Conservation (phyloP, 64 coral and sea anemone species). For the Stylophora pistillata region DNA sequence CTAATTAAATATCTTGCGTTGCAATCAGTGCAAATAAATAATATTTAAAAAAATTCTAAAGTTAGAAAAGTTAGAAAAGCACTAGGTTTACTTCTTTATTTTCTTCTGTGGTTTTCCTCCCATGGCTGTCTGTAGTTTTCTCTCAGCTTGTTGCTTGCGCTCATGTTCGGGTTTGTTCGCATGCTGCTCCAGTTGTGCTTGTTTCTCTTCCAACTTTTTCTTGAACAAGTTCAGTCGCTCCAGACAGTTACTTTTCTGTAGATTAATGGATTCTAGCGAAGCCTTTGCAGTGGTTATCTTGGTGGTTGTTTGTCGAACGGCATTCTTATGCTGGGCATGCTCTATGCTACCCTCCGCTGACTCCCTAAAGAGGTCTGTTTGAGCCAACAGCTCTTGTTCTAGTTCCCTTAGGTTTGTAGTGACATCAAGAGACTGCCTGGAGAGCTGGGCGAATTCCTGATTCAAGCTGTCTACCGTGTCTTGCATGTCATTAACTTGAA, state of each 20-base stretch:
- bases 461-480: conserved; percentile 87
- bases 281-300: conserved; percentile 76
- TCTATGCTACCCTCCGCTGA: conserved; percentile 64
- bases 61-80: background rate
- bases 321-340: conserved; percentile 75
- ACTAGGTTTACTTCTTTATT: conserved; percentile 55
- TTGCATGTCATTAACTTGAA: conserved; percentile 90
- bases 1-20: conserved; percentile 18
- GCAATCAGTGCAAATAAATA: conserved; percentile 44
- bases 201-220: conserved; percentile 81
- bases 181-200: conserved; percentile 49
- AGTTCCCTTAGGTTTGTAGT: conserved; percentile 78
- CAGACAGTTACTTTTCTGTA: conserved; percentile 89
- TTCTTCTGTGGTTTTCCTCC: conserved; percentile 70
- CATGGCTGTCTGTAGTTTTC: conserved; percentile 46
- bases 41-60: conserved; percentile 7
- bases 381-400: conserved; percentile 82
- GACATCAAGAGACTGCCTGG: conserved; percentile 73
- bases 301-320: conserved; percentile 81
- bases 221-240: conserved; percentile 85
- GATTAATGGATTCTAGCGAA: conserved; percentile 57
- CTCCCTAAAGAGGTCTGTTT: conserved; percentile 80
- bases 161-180: conserved; percentile 51
- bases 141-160: conserved; percentile 63
- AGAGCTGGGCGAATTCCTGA: conserved; percentile 88